Evolutionary conservation across 2,888 invertebrate genomes (phyloP).

Genomic region (Drepanosiphum platanoidis): DNA sequence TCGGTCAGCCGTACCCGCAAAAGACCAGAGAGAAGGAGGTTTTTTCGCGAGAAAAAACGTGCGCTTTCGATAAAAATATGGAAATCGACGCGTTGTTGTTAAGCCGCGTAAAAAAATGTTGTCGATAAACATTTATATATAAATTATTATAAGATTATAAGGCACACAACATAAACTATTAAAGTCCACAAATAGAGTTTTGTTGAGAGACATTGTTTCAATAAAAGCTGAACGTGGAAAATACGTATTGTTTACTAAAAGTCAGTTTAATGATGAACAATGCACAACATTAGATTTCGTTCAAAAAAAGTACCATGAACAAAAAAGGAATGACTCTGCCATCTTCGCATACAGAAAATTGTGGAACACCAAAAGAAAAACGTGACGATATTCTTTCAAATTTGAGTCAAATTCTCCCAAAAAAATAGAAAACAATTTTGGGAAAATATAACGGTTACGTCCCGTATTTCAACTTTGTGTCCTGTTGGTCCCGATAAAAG

Average conservation of each 20-base stretch:
- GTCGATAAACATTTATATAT: no score
- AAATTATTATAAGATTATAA: slow-evolving; percentile 17
- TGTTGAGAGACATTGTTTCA: slow-evolving; percentile 20
- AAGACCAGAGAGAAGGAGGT: no score
- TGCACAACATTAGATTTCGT: neutral
- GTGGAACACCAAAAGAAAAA: slow-evolving; percentile 8
- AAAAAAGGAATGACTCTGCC: neutral
- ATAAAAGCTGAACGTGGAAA: slow-evolving; percentile 8
- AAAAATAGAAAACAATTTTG: neutral
- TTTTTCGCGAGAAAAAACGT: no score
- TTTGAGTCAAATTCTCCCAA: neutral
- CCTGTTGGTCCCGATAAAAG: no score
- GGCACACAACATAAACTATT: neutral
- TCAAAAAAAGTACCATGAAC: slow-evolving; percentile 2
- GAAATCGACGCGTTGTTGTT: no score
- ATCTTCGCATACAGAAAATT: neutral
- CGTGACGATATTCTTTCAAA: neutral
- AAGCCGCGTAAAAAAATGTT: no score
- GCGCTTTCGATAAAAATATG: no score
- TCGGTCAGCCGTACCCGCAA: no score
- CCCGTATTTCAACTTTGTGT: no score
- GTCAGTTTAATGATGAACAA: slow-evolving; percentile 25
- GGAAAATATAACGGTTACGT: neutral
- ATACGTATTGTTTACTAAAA: slow-evolving; percentile 3
- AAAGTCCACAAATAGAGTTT: slow-evolving; percentile 1